Conservation (phyloP, 2,888 invertebrate species). For the Megastigmus dorsalis region DNA sequence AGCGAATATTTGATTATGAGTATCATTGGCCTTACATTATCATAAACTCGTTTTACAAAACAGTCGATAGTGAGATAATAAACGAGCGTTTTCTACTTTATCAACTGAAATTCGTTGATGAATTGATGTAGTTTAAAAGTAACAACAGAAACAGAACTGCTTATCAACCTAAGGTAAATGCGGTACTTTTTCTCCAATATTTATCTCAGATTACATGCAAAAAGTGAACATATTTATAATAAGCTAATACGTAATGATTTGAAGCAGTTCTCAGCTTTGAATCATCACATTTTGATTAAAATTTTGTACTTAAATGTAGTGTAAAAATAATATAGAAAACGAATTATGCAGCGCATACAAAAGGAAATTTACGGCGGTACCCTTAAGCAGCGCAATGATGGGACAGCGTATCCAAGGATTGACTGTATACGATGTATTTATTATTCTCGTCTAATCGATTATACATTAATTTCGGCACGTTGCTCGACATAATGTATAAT, state of each 20-base stretch:
- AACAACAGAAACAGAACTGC: background rate
- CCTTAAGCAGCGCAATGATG: conserved; percentile 39
- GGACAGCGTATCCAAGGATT: conserved; percentile 26
- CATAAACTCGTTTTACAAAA: background rate
- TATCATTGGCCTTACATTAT: too few species aligned
- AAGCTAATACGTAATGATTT: too few species aligned
- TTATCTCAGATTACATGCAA: too few species aligned
- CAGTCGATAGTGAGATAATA: background rate
- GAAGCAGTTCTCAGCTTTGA: too few species aligned
- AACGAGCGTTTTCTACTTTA: conserved; percentile 33
- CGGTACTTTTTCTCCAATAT: background rate
- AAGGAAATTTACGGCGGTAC: background rate
- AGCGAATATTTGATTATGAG: too few species aligned
- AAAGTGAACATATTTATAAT: too few species aligned
- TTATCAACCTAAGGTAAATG: conserved; percentile 39
- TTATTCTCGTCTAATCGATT: conserved; percentile 56
- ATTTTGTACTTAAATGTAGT: too few species aligned
- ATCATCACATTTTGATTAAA: background rate
- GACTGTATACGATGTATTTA: conserved; percentile 33
- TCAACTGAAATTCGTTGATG: conserved; percentile 24
- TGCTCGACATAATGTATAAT: conserved; percentile 68
- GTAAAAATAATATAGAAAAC: too few species aligned
- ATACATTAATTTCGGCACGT: conserved; percentile 65
- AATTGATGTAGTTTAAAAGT: background rate
- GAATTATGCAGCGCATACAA: too few species aligned